phyloP scores from a whole-genome alignment of 2,888 invertebrate genomes.

The Thereva unica region DNA sequence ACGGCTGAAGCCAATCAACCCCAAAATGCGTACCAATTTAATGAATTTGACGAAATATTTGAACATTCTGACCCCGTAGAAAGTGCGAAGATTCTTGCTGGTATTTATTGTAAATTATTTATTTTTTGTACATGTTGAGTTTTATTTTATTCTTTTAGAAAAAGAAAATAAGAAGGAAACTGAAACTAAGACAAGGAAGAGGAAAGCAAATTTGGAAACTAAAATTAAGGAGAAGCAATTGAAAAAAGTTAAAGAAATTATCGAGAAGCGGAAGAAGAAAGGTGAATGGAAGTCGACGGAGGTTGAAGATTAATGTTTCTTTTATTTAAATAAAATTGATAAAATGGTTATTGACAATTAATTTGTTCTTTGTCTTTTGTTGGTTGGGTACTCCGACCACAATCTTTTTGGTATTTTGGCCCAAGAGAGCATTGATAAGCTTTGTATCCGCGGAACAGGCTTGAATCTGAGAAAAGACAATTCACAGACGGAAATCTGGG shows the following conservation, averaged over 20 bases:
- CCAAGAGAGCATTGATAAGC: no score
- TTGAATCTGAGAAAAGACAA: no score
- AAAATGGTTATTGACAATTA: no score
- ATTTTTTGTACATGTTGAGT: background rate
- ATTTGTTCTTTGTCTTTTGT: no score
- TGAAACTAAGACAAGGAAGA: slow-evolving; percentile 41
- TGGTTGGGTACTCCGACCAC: no score
- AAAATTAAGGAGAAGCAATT: slow-evolving; percentile 54
- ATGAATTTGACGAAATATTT: slow-evolving; percentile 76
- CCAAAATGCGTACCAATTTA: slow-evolving; percentile 71
- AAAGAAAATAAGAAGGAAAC: slow-evolving; percentile 42
- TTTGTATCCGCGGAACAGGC: no score
- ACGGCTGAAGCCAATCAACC: slow-evolving; percentile 74
- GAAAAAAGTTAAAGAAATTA: slow-evolving; percentile 49
- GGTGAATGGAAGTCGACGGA: slow-evolving; percentile 42
- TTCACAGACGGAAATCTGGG: no score
- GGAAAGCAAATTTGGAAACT: slow-evolving; percentile 48
- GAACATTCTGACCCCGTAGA: slow-evolving; percentile 67
- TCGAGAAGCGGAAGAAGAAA: slow-evolving; percentile 50
- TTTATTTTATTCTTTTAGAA: background rate
- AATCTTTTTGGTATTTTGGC: no score
- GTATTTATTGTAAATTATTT: slow-evolving; percentile 41
- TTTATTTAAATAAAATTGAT: no score
- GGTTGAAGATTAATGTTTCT: no score
- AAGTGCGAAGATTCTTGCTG: slow-evolving; percentile 63